Conservation (phyloP, 2,888 invertebrate genomes). For the Psylliodes chrysocephalus region DNA sequence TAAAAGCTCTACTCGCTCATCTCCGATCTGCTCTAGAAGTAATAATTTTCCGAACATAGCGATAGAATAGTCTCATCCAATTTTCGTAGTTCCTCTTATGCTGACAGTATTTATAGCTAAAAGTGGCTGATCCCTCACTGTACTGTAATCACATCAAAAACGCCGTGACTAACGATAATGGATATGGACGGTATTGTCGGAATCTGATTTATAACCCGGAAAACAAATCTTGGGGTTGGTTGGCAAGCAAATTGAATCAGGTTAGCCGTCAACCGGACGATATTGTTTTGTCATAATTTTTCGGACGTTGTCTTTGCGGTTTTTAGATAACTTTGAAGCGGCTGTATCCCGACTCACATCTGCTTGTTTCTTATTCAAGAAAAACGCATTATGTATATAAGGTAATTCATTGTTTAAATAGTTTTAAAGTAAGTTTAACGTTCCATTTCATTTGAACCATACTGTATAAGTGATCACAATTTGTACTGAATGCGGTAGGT, state of each 20-base stretch:
- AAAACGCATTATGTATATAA: too few species aligned
- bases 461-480: constrained; percentile 15
- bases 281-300: constrained; percentile 44
- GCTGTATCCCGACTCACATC: background rate
- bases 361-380: background rate
- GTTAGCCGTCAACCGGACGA: constrained; percentile 58
- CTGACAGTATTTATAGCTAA: too few species aligned
- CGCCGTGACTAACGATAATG: constrained; percentile 62
- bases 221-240: constrained; percentile 63
- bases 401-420: too few species aligned
- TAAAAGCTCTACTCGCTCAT: too few species aligned
- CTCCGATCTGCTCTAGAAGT: too few species aligned
- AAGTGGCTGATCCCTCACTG: constrained; percentile 35
- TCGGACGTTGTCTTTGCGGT: constrained; percentile 41
- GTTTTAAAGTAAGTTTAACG: too few species aligned
- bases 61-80: too few species aligned
- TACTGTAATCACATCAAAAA: constrained; percentile 42
- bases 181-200: constrained; percentile 62
- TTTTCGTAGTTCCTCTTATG: too few species aligned
- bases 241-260: constrained; percentile 62
- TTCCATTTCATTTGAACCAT: too few species aligned
- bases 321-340: constrained; percentile 25
- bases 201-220: constrained; percentile 64
- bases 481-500: constrained; percentile 42
- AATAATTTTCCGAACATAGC: too few species aligned